These are phyloP conservation scores for Girardinus metallicus DNA, from an alignment of 2,797 vertebrate genomes.

Conservation along the genomic window DNA sequence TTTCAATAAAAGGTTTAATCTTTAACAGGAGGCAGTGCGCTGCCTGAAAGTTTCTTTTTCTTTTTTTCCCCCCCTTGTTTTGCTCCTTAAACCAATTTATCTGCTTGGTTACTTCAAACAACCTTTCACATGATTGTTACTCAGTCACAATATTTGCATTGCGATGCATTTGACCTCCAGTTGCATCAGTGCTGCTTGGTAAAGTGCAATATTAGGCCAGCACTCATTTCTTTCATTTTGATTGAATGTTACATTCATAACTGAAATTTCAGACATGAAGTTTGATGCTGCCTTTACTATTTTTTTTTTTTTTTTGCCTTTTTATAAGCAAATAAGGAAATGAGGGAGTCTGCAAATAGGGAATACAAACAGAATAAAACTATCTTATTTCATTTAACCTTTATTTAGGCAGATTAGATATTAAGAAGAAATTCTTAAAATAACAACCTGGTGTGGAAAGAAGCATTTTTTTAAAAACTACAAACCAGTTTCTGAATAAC, in stretches of 20 bases:
- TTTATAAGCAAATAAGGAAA: neutral
- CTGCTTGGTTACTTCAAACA: neutral
- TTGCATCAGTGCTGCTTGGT: constrained; percentile 1
- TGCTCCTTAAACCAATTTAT: constrained; percentile 31
- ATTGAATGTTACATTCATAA: neutral
- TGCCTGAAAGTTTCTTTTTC: constrained; percentile 43
- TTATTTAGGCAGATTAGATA: too few species aligned
- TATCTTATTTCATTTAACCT: too few species aligned
- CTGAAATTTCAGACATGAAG: neutral
- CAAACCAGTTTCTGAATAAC: neutral
- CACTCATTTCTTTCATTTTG: neutral
- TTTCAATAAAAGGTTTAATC: constrained; percentile 89
- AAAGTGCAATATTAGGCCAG: neutral
- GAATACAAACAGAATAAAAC: too few species aligned
- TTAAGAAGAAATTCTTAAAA: too few species aligned
- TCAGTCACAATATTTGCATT: constrained; percentile 1
- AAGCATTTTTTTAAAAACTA: neutral
- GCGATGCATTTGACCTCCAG: neutral
- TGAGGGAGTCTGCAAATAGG: too few species aligned
- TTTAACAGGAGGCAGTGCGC: constrained; percentile 75
- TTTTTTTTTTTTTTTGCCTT: neutral
- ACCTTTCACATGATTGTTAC: neutral
- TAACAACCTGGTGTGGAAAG: too few species aligned
- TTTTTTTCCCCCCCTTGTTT: constrained; percentile 12
- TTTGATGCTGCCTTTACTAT: neutral